Percentiles rank a stretch among this genome's conserved stretches.
Conservation (phyloP, 2,113 vertebrate species). For the Regulus satrapa region DNA sequence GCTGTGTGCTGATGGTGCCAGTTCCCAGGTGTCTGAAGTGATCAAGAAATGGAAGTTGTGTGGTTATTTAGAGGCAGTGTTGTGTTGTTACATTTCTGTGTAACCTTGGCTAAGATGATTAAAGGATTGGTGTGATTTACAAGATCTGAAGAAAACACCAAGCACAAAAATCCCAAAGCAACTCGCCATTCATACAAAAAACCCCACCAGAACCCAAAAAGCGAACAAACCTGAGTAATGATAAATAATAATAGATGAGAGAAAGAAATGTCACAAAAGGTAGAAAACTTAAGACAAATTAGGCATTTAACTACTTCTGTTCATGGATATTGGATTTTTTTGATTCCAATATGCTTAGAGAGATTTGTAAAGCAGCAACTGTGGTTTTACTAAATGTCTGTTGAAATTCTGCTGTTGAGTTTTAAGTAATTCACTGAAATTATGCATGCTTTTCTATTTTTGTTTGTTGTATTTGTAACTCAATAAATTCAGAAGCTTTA, state of each 20-base stretch:
- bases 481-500: not conserved
- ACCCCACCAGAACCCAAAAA: not conserved
- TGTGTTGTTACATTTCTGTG: not conserved
- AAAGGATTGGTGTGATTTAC: not conserved
- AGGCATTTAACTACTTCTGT: not conserved
- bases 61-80: not conserved
- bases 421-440: not conserved
- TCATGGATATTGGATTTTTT: not conserved
- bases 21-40: not conserved
- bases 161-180: accelerated
- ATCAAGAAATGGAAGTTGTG: not conserved
- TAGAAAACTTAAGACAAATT: not conserved
- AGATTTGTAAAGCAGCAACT: not conserved
- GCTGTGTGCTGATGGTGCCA: not conserved
- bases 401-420: not conserved
- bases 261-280: not conserved
- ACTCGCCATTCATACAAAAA: not conserved
- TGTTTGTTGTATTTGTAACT: not conserved
- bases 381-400: not conserved
- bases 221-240: not conserved
- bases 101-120: not conserved
- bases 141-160: not conserved
- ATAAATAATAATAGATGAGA: not conserved
- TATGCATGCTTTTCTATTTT: accelerated
- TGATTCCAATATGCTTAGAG: not conserved